Base-by-base conservation (phyloP, 2,113 vertebrate genomes). In the Leucoraja erinaceus region DNA sequence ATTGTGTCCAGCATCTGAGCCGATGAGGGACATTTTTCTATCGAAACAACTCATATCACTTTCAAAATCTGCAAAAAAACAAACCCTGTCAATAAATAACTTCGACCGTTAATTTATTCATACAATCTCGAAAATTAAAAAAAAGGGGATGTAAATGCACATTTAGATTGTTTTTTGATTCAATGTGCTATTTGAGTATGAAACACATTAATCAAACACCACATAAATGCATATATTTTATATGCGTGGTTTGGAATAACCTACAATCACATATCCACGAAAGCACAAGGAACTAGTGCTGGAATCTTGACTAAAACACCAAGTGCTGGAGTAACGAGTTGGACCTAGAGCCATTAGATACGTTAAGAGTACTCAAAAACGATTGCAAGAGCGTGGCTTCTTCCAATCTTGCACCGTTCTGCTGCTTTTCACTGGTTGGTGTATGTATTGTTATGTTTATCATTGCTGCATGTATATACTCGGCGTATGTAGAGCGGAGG, bases 251-350 rank as follows among this genome's bases (percentile, higher is more conserved):
- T 8, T 84, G 70, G 96, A 97, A 97, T 96, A 96, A 97, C 96
- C 95, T 96, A 96, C 96, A 97, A 96, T 95, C 96, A 97, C 38
- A 47, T 47, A 3, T 47, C 38, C 38, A 47, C 38, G 38, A 47
- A 47, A 47, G 38, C 38, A 47, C 38, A 47, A 47, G 38, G 38
- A 47, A 47, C 38, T 47, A 47, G 38, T 47, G 38, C 38, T 47
- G 38, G 3, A 47, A 47, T 47, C 38, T 47, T 47, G 38, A 47
- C 1, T 47, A 47, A 47, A 47, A 47, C 38, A 47, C 38, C 38
- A 47, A 47, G 38, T 47, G 38, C 3, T 47, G 38, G 38, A 47
- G 38, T 47, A 47, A 47, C 38, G 38, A 47, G 38, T 47, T 47
- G 3, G 38, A 47, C 38, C 31, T 9, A 68, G 25, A 91, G 25